Evolutionary conservation across 2,113 vertebrate species (phyloP), one percentile per base, ranked within the genome.

Genomic region (Herpetotheres cachinnans): DNA sequence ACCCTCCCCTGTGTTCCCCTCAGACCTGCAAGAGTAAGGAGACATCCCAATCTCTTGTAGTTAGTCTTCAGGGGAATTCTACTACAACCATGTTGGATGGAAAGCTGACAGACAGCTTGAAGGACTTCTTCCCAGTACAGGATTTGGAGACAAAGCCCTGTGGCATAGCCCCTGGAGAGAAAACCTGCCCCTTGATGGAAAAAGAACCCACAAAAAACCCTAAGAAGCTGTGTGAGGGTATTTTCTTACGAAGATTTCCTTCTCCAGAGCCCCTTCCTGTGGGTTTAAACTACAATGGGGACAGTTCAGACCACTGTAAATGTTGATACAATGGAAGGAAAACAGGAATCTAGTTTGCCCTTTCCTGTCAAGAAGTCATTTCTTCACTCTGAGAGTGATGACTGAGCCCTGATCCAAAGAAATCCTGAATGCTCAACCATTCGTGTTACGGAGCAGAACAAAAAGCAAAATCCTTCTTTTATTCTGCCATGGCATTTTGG

Each of bases 311-410:
- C 52, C 20, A 50, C 69, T 2, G 18, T 71, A 93, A 93, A 74
- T 89, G 80, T 81, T 95, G 86, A 87, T 89, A 96, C 90, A 97
- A 90, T 86, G 92, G 90, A 66, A 95, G 89, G 72, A 96, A 96
- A 97, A 87, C n/a, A 82, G 81, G 87, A 67, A 93, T 91, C 71
- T 59, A 81, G 59, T 95, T 94, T 95, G 87, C 21, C 52, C 26
- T 86, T 97, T 95, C 84, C 96, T 89, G 91, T 88, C 63, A 89
- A 47, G 77, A 81, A 95, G 83, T 77, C 52, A 83, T 97, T 96
- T 96, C 91, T 95, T 89, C 56, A 69, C 87, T 85, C 46, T 94
- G 44, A 80, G 91, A 62, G 84, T 80, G 93, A 82, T 85, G 95
- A 94, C 46, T 91, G 93, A 96, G 70, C 16, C 52, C 42, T 44